Conservation (phyloP, 1,140 invertebrate genomes). For the Varroa destructor region DNA sequence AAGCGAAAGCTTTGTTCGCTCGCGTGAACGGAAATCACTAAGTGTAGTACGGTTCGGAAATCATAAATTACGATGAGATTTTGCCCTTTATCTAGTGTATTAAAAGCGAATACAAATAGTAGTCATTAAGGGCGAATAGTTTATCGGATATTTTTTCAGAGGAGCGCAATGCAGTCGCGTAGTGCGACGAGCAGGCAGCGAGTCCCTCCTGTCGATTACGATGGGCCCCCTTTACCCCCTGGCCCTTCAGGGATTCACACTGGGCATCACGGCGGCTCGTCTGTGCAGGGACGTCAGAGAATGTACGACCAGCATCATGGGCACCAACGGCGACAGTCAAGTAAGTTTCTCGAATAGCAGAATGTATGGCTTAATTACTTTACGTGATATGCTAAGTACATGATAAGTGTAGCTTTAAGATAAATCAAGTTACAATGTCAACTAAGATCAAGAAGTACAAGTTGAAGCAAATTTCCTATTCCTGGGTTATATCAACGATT, state of each 20-base stretch:
- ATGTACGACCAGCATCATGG: constrained; percentile 26
- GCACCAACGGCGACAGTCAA: background rate
- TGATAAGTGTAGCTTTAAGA: background rate
- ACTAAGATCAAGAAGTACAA: background rate
- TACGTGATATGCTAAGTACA: background rate
- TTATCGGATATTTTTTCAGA: background rate
- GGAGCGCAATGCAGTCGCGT: constrained; percentile 23
- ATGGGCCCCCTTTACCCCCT: constrained; percentile 4
- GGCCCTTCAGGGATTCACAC: background rate
- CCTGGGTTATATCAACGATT: background rate
- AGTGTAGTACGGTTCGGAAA: no score
- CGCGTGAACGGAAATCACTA: no score
- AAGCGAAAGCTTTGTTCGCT: no score
- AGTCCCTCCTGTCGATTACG: constrained; percentile 20
- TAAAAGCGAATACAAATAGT: no score
- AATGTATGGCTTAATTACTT: no score
- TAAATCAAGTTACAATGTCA: background rate
- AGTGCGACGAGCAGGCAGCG: constrained; percentile 22
- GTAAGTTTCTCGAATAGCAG: no score
- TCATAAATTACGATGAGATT: no score
- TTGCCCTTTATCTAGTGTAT: no score
- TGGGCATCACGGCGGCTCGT: background rate
- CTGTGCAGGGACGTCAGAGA: background rate
- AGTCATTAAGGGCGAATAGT: no score
- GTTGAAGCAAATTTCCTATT: background rate